phyloP scores from a whole-genome alignment of 2,113 vertebrate species.

The Tupaia chinensis region DNA sequence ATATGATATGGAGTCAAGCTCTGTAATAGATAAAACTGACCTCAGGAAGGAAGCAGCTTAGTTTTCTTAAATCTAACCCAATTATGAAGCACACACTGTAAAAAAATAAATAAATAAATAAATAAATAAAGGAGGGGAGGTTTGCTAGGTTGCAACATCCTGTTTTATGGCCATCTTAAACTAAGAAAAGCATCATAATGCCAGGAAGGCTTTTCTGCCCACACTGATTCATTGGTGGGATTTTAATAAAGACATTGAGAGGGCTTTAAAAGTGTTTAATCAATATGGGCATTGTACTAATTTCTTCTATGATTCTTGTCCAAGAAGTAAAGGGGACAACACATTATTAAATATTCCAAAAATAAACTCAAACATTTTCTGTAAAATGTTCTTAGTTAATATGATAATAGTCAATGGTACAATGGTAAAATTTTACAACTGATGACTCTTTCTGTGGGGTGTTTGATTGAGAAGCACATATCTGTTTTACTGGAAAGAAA shows the following conservation, averaged over 20 bases:
- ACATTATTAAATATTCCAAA: background rate
- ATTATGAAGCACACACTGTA: background rate
- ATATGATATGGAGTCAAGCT: background rate
- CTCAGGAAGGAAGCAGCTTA: background rate
- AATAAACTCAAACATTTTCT: background rate
- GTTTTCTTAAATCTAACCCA: constrained; percentile 21
- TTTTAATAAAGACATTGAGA: constrained; percentile 27
- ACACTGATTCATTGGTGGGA: background rate
- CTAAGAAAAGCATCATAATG: background rate
- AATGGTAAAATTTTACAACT: background rate
- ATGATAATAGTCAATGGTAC: background rate
- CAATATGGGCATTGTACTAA: background rate
- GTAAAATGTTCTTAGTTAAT: background rate
- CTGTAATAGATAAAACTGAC: background rate
- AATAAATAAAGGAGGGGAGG: too few species aligned
- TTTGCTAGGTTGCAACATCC: background rate
- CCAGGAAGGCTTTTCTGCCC: background rate
- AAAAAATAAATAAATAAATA: background rate
- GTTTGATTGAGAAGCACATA: background rate
- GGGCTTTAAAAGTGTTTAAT: constrained; percentile 40
- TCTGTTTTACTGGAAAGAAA: constrained; percentile 18
- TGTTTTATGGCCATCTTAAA: background rate
- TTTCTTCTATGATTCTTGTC: background rate
- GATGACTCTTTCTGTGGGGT: background rate
- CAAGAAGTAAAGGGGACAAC: background rate